Conservation (phyloP, 2,797 vertebrate species). For the Apodemus agrarius region DNA sequence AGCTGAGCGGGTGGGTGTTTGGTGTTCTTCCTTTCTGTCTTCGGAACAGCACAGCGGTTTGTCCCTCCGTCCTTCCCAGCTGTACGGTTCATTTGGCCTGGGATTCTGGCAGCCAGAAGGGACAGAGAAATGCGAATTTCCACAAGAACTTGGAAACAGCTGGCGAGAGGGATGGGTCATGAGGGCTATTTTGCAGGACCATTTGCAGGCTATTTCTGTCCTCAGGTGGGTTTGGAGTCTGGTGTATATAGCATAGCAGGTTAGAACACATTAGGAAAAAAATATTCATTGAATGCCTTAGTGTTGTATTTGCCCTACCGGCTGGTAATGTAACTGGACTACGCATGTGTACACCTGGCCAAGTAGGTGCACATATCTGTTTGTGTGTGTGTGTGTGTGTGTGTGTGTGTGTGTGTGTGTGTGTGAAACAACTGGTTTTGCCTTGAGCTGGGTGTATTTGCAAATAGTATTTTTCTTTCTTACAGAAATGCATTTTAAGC, state of each 20-base stretch:
- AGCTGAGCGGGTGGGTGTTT: background rate
- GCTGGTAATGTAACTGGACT: background rate
- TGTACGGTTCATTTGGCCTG: constrained; percentile 62
- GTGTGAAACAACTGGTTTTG: background rate
- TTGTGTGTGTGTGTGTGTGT: no score
- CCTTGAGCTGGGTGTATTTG: background rate
- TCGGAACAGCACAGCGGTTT: background rate
- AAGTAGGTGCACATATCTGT: no score
- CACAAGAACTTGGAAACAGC: constrained; percentile 34
- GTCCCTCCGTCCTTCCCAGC: constrained; percentile 60
- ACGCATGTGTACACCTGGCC: fast-evolving
- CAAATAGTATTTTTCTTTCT: background rate
- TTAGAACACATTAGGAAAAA: background rate
- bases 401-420: no score
- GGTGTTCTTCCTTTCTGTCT: constrained; percentile 29
- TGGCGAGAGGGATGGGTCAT: background rate
- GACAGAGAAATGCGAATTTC: constrained; percentile 57
- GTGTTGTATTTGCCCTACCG: background rate
- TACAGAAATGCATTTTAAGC: background rate
- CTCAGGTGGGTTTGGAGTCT: background rate
- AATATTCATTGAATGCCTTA: background rate
- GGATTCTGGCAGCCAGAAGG: constrained; percentile 41
- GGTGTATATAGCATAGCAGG: background rate
- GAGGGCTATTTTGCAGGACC: constrained; percentile 23
- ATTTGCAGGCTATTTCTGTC: constrained; percentile 14